phyloP scores from a whole-genome alignment of 1,140 invertebrate genomes.

The Papilio polyxenes region DNA sequence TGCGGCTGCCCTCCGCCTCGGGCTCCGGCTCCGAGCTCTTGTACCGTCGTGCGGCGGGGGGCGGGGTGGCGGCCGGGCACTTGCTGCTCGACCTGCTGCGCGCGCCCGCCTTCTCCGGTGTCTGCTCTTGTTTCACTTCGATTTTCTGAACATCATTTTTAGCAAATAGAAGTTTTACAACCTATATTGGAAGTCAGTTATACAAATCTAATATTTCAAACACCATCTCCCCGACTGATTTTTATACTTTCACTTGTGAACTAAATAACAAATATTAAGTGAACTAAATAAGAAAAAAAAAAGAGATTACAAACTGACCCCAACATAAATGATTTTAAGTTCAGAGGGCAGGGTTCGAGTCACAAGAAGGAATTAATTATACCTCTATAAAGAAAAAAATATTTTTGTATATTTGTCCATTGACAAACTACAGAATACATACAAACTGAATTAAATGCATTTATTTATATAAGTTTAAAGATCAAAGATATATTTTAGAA shows the following conservation, averaged over 20 bases:
- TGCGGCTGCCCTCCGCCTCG: slow-evolving; percentile 66
- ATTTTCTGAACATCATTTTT: slow-evolving; percentile 58
- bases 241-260: background rate
- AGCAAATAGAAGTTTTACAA: background rate
- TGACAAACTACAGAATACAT: background rate
- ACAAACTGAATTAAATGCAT: no score
- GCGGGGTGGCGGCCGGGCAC: slow-evolving; percentile 66
- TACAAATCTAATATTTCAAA: background rate
- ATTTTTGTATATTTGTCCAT: background rate
- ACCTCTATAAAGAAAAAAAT: background rate
- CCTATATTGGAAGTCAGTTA: no score
- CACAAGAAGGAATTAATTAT: background rate
- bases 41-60: slow-evolving; percentile 64
- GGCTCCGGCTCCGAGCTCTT: slow-evolving; percentile 71
- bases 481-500: no score
- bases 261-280: no score
- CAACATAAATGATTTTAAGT: background rate
- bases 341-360: background rate
- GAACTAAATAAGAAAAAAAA: no score
- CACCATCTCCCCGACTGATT: background rate
- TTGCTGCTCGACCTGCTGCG: slow-evolving; percentile 61
- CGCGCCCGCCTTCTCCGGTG: slow-evolving; percentile 68
- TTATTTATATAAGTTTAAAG: no score
- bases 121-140: slow-evolving; percentile 75
- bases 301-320: background rate